Conservation (phyloP, 2,888 invertebrate genomes). For the Arrhopalites spinosus region DNA sequence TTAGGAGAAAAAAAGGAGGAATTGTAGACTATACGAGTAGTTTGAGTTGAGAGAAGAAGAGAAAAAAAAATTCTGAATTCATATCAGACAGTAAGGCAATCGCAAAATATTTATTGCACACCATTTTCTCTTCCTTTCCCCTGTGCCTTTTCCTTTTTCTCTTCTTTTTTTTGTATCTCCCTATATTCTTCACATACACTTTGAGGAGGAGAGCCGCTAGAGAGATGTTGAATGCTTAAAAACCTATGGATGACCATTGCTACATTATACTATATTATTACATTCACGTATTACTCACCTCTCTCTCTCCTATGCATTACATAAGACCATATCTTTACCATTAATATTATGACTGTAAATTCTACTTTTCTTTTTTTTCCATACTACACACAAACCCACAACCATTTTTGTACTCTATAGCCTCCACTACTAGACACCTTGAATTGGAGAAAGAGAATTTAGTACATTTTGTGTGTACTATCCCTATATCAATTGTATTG, state of each 20-base stretch:
- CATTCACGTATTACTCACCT: background rate
- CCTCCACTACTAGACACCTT: too few species aligned
- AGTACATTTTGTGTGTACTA: too few species aligned
- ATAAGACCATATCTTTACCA: too few species aligned
- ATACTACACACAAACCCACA: background rate
- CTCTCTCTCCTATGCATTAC: background rate
- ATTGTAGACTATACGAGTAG: conserved; percentile 30
- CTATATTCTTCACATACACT: background rate
- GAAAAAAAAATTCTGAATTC: conserved; percentile 50
- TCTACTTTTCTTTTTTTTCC: conserved; percentile 20
- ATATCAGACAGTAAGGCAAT: conserved; percentile 55
- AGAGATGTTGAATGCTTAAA: too few species aligned
- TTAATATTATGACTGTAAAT: background rate
- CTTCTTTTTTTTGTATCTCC: background rate
- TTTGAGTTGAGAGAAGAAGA: background rate
- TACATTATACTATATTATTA: background rate
- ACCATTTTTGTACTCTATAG: too few species aligned
- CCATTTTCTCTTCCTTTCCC: conserved; percentile 43
- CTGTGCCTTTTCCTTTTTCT: background rate
- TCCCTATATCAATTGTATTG: too few species aligned
- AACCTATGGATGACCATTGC: too few species aligned
- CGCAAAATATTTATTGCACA: conserved; percentile 55
- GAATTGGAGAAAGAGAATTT: background rate
- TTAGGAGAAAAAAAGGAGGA: background rate
- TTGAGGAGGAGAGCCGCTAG: background rate